These are phyloP conservation scores for Zosterops pallidus DNA, from an alignment of 2,113 vertebrate genomes.

Conservation along the genomic window DNA sequence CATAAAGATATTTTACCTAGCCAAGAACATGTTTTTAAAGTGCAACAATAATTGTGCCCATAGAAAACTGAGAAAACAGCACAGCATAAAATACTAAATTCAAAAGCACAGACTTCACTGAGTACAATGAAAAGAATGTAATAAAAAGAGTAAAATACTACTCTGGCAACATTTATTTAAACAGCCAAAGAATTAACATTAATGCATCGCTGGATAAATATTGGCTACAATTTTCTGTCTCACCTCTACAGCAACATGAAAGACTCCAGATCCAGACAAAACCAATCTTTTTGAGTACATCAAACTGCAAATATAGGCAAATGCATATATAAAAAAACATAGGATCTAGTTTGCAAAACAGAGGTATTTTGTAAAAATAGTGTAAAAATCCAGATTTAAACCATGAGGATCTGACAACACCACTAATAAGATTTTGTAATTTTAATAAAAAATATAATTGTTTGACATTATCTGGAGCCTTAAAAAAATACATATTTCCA, in stretches of 20 bases:
- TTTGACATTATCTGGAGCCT: neutral
- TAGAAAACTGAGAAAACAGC: neutral
- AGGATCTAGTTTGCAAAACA: neutral
- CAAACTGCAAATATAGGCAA: neutral
- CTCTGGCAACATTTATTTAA: conserved; percentile 27
- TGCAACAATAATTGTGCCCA: neutral
- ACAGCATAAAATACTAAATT: neutral
- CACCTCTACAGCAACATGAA: neutral
- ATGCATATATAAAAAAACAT: neutral
- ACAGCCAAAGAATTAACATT: neutral
- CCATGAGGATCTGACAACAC: neutral
- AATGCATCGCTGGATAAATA: neutral
- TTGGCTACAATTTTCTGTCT: neutral
- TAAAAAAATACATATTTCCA: neutral
- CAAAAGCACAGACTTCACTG: neutral
- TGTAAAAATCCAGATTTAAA: neutral
- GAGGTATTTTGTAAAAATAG: neutral
- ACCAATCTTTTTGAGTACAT: neutral
- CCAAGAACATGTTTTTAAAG: neutral
- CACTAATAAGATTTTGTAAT: neutral
- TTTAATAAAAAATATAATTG: neutral
- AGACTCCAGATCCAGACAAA: neutral
- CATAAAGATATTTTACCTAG: neutral
- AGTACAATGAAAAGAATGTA: neutral
- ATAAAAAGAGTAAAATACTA: neutral